phyloP scores from a whole-genome alignment of 2,797 vertebrate genomes.

The Oceanodroma leucorhoa region DNA sequence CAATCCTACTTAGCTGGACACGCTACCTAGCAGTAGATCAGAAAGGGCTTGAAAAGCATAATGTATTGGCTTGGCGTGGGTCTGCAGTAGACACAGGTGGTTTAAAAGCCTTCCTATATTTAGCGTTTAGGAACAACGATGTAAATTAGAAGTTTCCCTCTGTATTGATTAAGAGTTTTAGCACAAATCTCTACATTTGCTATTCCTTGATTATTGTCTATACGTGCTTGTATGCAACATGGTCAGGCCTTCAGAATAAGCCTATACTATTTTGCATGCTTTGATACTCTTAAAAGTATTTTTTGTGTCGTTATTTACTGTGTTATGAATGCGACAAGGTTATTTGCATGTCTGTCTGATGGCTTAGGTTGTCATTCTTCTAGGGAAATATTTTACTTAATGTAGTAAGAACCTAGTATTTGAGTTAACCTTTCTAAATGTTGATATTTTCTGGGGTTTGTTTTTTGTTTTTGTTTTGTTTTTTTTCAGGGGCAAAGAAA shows the following conservation, averaged over 20 bases:
- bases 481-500: conserved; percentile 85
- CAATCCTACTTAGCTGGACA: background rate
- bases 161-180: background rate
- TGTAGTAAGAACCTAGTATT: background rate
- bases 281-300: background rate
- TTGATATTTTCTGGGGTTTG: background rate
- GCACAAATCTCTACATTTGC: background rate
- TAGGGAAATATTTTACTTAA: background rate
- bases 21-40: too few species aligned
- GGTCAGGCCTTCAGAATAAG: background rate
- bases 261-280: background rate
- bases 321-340: background rate
- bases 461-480: background rate
- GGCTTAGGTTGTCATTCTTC: background rate
- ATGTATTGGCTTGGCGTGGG: background rate
- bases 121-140: background rate
- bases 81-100: background rate
- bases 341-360: background rate
- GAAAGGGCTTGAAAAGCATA: background rate
- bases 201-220: background rate
- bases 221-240: background rate
- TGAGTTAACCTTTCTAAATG: background rate
- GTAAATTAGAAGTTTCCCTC: background rate
- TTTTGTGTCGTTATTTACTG: background rate
- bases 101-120: background rate